Conservation (phyloP, 1,140 invertebrate genomes). For the Elysia chlorotica region DNA sequence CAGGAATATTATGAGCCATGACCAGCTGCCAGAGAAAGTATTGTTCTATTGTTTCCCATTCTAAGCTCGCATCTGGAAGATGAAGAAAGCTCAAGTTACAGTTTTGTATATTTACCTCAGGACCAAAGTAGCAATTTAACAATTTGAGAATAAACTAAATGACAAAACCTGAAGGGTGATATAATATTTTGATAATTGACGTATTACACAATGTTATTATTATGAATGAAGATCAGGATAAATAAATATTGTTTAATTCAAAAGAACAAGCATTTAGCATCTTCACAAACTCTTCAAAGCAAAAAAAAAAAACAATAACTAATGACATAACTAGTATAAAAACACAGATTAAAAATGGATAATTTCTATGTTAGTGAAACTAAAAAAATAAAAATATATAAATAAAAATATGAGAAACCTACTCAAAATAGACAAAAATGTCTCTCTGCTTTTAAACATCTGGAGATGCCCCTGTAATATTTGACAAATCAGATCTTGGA, state of each 20-base stretch:
- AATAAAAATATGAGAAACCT: slow-evolving; percentile 39
- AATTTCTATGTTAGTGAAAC: no score
- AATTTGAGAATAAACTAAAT: no score
- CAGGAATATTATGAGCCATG: slow-evolving; percentile 87
- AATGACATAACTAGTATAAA: no score
- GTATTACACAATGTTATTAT: no score
- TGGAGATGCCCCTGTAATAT: slow-evolving; percentile 82
- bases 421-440: slow-evolving; percentile 65
- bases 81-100: no score
- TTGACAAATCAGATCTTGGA: slow-evolving; percentile 87
- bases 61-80: slow-evolving; percentile 80
- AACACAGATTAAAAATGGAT: no score
- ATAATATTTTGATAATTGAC: no score
- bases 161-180: no score
- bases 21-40: slow-evolving; percentile 95
- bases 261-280: background rate
- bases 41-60: slow-evolving; percentile 97
- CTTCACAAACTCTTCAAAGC: background rate
- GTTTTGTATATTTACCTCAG: no score
- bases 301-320: background rate
- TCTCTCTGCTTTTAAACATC: slow-evolving; percentile 65
- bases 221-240: background rate
- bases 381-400: no score
- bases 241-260: background rate
- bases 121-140: no score